Percentiles rank a stretch among this genome's conserved stretches.
These are phyloP conservation scores for Drosophila erecta DNA, from an alignment of 1,140 invertebrate genomes.

Conservation along the genomic window DNA sequence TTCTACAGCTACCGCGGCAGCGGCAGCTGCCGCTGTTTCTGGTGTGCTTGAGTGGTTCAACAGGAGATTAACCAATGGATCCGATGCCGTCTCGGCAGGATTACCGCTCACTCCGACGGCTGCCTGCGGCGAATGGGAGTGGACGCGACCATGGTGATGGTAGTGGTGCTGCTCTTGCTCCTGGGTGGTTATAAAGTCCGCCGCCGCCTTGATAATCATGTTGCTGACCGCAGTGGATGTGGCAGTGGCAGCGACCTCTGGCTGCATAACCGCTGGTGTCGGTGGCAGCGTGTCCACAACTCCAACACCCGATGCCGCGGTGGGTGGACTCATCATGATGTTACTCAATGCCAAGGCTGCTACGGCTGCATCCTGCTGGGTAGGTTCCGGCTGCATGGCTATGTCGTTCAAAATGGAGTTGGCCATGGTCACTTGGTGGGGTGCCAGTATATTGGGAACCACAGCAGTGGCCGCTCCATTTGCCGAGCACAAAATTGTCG, in stretches of 20 bases:
- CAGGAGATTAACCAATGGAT: constrained; percentile 62
- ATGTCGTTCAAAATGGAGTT: constrained; percentile 83
- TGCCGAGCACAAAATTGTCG: constrained; percentile 84
- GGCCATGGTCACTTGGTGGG: constrained; percentile 82
- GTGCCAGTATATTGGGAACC: constrained; percentile 85
- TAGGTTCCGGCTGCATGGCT: constrained; percentile 79
- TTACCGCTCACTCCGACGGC: constrained; percentile 26
- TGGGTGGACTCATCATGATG: constrained; percentile 83
- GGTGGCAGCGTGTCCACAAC: constrained; percentile 84
- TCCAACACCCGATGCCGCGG: constrained; percentile 56
- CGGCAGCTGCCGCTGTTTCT: constrained; percentile 54
- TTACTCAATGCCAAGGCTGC: constrained; percentile 78
- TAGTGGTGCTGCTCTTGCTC: constrained; percentile 82
- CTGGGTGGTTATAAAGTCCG: constrained; percentile 87
- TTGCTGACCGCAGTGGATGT: constrained; percentile 88
- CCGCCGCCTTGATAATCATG: constrained; percentile 88
- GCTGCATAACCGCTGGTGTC: constrained; percentile 57
- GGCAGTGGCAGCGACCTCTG: constrained; percentile 84
- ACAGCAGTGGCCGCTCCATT: constrained; percentile 85
- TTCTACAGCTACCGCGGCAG: constrained; percentile 52
- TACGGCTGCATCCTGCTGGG: constrained; percentile 76
- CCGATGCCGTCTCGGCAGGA: constrained; percentile 21
- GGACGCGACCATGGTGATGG: constrained; percentile 45
- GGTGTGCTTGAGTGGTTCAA: constrained; percentile 40
- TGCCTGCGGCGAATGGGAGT: constrained; percentile 33